These are phyloP conservation scores for Vannuccia rotundouncinata DNA, from an alignment of 2,888 invertebrate species.

Conservation along the genomic window DNA sequence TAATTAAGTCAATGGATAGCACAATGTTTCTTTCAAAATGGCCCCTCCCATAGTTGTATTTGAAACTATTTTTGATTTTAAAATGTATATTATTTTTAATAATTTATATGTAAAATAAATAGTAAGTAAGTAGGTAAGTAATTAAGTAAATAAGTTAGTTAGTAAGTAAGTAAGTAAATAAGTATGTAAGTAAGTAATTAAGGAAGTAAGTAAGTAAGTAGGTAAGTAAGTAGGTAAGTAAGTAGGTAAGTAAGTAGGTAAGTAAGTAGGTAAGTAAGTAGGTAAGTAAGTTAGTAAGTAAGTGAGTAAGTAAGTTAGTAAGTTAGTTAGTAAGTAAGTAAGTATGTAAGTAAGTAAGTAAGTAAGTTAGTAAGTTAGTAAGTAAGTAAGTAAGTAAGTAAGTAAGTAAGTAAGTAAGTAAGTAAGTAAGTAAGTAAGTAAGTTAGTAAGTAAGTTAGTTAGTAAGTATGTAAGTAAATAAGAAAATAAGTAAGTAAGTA, in stretches of 20 bases:
- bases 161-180: no score
- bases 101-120: no score
- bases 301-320: background rate
- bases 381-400: background rate
- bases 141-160: no score
- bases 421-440: background rate
- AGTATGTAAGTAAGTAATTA: no score
- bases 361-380: background rate
- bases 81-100: no score
- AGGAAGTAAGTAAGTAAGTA: no score
- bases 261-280: background rate
- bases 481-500: background rate
- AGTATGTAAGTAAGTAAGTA: background rate
- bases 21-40: no score
- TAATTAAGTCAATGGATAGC: no score
- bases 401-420: background rate
- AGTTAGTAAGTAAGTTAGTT: background rate
- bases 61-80: no score
- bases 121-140: no score
- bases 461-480: background rate
- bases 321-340: background rate
- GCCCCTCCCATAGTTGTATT: no score
- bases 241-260: background rate
- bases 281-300: background rate
- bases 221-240: no score